Conservation (phyloP, 2,113 vertebrate species). For the Formicarius rufipectus region DNA sequence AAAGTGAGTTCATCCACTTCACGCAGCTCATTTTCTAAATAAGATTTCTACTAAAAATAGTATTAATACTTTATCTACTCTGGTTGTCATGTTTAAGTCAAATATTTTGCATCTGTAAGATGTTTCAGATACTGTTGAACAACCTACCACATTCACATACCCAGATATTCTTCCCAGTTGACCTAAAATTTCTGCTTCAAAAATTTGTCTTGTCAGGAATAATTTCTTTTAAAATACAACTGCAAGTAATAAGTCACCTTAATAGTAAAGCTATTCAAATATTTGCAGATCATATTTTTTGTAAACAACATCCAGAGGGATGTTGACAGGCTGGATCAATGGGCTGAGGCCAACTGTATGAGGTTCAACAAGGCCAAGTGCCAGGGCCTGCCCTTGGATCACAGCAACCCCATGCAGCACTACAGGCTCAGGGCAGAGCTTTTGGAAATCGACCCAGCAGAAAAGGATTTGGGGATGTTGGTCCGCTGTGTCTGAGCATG, state of each 20-base stretch:
- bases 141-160: neutral
- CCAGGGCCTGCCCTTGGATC: neutral
- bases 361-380: neutral
- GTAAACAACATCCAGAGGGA: neutral
- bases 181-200: neutral
- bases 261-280: neutral
- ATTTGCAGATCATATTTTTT: neutral
- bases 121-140: neutral
- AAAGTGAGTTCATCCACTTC: neutral
- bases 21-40: neutral
- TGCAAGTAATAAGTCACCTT: neutral
- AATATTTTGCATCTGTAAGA: neutral
- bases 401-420: neutral
- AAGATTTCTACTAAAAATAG: neutral
- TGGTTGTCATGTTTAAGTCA: neutral
- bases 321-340: neutral
- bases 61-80: neutral
- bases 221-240: neutral
- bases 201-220: neutral
- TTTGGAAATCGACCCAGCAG: neutral
- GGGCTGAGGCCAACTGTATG: neutral
- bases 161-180: neutral
- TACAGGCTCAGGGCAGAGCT: too few relatives aligned
- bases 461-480: neutral
- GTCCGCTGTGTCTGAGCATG: neutral